Percentiles rank a stretch among this genome's conserved stretches.
These are phyloP conservation scores for Drosophila melanocephala DNA, from an alignment of 2,888 invertebrate genomes.

Conservation along the genomic window DNA sequence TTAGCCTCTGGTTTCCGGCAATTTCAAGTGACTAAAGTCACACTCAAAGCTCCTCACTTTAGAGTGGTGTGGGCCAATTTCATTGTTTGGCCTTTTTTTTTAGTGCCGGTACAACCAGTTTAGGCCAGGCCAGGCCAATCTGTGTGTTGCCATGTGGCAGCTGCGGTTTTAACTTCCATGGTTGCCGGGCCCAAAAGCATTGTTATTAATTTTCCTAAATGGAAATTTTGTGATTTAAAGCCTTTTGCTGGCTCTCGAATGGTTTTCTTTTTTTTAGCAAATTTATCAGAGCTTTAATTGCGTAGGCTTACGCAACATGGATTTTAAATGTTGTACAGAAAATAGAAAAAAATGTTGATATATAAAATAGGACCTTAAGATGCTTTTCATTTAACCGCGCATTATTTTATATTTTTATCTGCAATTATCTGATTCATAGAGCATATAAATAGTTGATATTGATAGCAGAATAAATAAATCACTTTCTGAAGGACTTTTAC, in stretches of 20 bases:
- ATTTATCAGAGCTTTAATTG: neutral
- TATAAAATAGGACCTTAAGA: accelerated
- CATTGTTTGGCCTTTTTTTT: conserved; percentile 41
- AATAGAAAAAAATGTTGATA: neutral
- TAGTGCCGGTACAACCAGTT: neutral
- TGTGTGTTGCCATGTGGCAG: conserved; percentile 46
- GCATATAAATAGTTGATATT: neutral
- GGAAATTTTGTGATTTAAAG: conserved; percentile 45
- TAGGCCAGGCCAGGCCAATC: conserved; percentile 30
- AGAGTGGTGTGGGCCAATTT: conserved; percentile 3
- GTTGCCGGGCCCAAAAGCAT: conserved; percentile 28
- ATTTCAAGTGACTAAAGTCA: conserved; percentile 70
- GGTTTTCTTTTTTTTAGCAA: neutral
- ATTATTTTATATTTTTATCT: neutral
- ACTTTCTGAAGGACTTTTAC: neutral
- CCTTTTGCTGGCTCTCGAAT: neutral
- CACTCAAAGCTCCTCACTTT: conserved; percentile 42
- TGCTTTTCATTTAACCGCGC: neutral
- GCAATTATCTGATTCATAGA: neutral
- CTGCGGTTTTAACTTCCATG: conserved; percentile 40
- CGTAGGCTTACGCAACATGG: neutral
- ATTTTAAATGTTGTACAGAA: neutral
- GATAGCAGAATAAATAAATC: conserved; percentile 18
- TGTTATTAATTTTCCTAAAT: conserved; percentile 59
- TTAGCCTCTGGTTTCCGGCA: conserved; percentile 58